A percentile compares a stretch with the other conserved stretches of the same genome.
These are phyloP conservation scores for Neostethus bicornis DNA, from an alignment of 2,797 vertebrate species.

Conservation along the genomic window DNA sequence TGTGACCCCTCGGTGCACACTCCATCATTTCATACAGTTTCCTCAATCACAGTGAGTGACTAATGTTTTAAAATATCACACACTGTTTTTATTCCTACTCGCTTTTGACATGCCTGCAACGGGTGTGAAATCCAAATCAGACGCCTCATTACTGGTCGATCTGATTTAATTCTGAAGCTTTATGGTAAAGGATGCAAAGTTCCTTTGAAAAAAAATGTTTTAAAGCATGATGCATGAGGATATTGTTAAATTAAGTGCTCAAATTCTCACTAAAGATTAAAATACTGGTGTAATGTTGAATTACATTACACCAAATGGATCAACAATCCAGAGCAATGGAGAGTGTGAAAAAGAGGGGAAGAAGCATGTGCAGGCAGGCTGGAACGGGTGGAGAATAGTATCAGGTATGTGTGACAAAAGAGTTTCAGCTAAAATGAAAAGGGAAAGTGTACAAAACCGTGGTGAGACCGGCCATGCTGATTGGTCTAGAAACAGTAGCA, in stretches of 20 bases:
- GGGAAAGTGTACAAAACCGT: too few relatives aligned
- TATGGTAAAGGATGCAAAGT: neutral
- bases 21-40: constrained; percentile 55
- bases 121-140: constrained; percentile 7
- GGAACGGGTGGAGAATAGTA: too few relatives aligned
- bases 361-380: too few relatives aligned
- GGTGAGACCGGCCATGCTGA: too few relatives aligned
- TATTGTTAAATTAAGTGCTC: neutral
- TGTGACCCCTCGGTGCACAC: constrained; percentile 59
- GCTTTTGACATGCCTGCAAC: constrained; percentile 3
- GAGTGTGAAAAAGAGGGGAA: too few relatives aligned
- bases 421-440: too few relatives aligned
- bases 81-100: neutral
- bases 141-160: neutral
- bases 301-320: too few relatives aligned
- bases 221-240: neutral
- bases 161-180: constrained; percentile 4
- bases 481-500: too few relatives aligned
- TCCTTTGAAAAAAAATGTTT: neutral
- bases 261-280: neutral
- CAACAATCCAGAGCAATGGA: too few relatives aligned
- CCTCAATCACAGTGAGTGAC: constrained; percentile 46
- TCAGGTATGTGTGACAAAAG: too few relatives aligned
- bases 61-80: constrained; percentile 24
- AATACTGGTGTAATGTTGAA: neutral